Percentiles rank a stretch among this genome's conserved stretches.
These are phyloP conservation scores for Lanius collurio DNA, from an alignment of 2,113 vertebrate genomes.

Conservation along the genomic window DNA sequence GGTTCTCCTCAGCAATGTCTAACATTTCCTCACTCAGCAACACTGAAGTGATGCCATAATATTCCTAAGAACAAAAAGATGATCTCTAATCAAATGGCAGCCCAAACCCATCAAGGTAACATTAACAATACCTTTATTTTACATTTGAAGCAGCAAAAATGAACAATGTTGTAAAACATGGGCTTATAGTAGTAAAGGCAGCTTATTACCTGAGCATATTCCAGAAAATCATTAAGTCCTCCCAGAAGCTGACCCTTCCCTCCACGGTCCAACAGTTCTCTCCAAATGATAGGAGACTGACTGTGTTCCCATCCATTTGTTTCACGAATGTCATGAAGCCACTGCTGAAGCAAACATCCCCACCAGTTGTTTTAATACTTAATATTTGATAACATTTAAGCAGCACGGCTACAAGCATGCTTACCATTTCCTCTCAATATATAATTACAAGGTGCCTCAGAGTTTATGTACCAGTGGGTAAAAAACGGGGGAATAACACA, in stretches of 20 bases:
- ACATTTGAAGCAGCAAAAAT: neutral
- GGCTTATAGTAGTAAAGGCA: neutral
- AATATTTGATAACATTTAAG: neutral
- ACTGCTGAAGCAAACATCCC: constrained; percentile 73
- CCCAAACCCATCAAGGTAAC: neutral
- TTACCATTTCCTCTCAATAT: neutral
- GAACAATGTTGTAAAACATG: neutral
- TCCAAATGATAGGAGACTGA: constrained; percentile 88
- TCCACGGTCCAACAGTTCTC: constrained; percentile 87
- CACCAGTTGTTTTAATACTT: neutral
- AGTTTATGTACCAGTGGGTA: neutral
- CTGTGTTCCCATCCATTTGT: constrained; percentile 84
- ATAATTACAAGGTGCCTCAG: neutral
- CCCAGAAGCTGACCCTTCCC: constrained; percentile 88
- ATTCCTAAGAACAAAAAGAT: constrained; percentile 73
- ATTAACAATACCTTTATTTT: neutral
- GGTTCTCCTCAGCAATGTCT: constrained; percentile 83
- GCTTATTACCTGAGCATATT: constrained; percentile 84
- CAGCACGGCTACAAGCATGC: neutral
- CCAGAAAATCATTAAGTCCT: constrained; percentile 86
- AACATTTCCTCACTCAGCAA: constrained; percentile 79
- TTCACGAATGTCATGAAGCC: constrained; percentile 80
- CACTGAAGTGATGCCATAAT: constrained; percentile 81
- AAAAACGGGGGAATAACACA: neutral
- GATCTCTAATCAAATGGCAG: neutral